A percentile compares a stretch with the other conserved stretches of the same genome.
Conservation (phyloP, 2,888 invertebrate species). For the Ernsta delagoae region DNA sequence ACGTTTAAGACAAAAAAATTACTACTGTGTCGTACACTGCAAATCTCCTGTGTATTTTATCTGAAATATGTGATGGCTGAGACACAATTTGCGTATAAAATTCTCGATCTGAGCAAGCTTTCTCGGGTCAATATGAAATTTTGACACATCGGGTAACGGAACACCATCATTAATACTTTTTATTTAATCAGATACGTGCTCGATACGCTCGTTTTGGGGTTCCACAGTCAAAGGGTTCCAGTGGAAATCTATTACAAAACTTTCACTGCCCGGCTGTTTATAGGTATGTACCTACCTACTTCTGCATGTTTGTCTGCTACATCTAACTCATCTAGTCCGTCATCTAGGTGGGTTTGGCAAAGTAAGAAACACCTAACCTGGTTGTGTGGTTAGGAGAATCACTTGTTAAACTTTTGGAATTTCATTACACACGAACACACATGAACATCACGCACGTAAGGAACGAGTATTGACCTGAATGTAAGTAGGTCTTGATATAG, state of each 20-base stretch:
- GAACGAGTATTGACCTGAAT: no score
- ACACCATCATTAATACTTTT: slow-evolving; percentile 16
- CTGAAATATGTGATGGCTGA: slow-evolving; percentile 21
- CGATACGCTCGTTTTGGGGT: neutral
- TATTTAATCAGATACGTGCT: slow-evolving; percentile 9
- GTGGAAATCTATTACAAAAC: neutral
- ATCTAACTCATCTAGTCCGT: no score
- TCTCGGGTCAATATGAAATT: slow-evolving; percentile 29
- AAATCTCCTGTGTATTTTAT: slow-evolving; percentile 13
- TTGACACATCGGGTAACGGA: slow-evolving; percentile 25
- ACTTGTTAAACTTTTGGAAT: no score
- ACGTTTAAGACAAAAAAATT: slow-evolving; percentile 37
- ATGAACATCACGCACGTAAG: no score
- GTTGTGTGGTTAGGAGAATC: no score
- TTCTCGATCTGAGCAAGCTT: slow-evolving; percentile 25
- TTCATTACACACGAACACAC: no score
- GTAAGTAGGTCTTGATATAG: no score
- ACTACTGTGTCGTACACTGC: slow-evolving; percentile 13
- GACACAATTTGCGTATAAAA: slow-evolving; percentile 20
- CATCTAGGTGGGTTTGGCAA: no score
- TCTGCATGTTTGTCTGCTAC: no score
- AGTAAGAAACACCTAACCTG: no score
- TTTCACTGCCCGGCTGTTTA: no score
- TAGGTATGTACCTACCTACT: no score
- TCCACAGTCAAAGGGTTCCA: neutral